These are phyloP conservation scores for Periplaneta americana DNA, from an alignment of 1,140 invertebrate species.

Conservation along the genomic window DNA sequence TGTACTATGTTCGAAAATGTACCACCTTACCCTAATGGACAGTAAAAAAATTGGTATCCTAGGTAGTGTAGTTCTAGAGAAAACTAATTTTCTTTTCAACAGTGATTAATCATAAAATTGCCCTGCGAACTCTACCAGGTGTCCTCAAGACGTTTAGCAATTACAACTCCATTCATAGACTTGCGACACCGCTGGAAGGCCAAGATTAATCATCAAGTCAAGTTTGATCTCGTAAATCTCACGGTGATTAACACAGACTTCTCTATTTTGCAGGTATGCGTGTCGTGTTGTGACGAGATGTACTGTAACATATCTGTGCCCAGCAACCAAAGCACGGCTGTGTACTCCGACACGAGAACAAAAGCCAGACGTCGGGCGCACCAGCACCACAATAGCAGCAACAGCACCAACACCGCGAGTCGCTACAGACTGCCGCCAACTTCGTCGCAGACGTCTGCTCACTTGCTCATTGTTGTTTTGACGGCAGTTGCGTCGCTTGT, in stretches of 20 bases:
- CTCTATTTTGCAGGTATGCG: conserved; percentile 52
- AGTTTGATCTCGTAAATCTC: too few relatives aligned
- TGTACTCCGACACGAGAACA: conserved; percentile 15
- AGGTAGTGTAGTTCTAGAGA: too few relatives aligned
- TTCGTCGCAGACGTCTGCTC: background rate
- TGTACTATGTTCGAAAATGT: too few relatives aligned
- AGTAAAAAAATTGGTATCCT: too few relatives aligned
- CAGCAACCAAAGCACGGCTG: conserved; percentile 39
- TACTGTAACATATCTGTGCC: conserved; percentile 59
- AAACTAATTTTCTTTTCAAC: too few relatives aligned
- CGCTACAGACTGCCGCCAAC: background rate
- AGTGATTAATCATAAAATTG: too few relatives aligned
- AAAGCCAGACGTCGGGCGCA: background rate
- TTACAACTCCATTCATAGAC: too few relatives aligned
- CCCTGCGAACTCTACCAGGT: too few relatives aligned
- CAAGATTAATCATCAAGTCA: too few relatives aligned
- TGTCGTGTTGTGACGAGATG: conserved; percentile 58
- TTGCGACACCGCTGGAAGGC: too few relatives aligned
- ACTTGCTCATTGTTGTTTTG: background rate
- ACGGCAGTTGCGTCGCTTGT: background rate
- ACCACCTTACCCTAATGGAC: too few relatives aligned
- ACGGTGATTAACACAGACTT: conserved; percentile 1
- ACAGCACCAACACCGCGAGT: background rate
- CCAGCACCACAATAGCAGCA: background rate
- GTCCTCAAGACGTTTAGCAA: too few relatives aligned